Evolutionary conservation across 2,888 invertebrate species (phyloP).

Genomic region (Operophtera brumata): DNA sequence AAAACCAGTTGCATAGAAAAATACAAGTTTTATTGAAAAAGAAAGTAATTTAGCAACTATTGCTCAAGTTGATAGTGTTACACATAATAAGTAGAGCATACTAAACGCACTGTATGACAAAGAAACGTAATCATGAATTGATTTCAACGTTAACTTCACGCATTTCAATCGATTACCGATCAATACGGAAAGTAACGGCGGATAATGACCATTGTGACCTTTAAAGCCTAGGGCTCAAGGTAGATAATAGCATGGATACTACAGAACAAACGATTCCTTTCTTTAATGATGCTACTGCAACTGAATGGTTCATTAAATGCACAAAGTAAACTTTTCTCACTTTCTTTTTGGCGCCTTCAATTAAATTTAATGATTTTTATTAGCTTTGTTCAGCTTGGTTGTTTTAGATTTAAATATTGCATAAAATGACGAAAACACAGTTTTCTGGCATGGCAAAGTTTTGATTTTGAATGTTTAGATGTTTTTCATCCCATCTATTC

Average conservation of each 20-base stretch:
- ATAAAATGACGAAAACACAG: too few species aligned
- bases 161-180: slow-evolving; percentile 53
- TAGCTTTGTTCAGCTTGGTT: neutral
- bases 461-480: too few species aligned
- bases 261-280: slow-evolving; percentile 19
- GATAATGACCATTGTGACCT: slow-evolving; percentile 33
- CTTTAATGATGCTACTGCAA: slow-evolving; percentile 25
- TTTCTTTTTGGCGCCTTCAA: slow-evolving; percentile 29
- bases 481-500: too few species aligned
- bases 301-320: slow-evolving; percentile 31
- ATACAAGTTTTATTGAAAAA: slow-evolving; percentile 5
- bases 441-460: too few species aligned
- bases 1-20: neutral
- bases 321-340: slow-evolving; percentile 31
- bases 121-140: slow-evolving; percentile 41
- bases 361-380: neutral
- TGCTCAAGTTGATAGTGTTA: slow-evolving; percentile 20
- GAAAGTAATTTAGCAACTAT: slow-evolving; percentile 20
- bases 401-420: neutral
- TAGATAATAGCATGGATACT: slow-evolving; percentile 6
- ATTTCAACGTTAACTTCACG: slow-evolving; percentile 51
- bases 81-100: slow-evolving; percentile 29
- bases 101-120: slow-evolving; percentile 26
- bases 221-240: slow-evolving; percentile 9
- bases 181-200: slow-evolving; percentile 48